Conservation (phyloP, 2,113 vertebrate genomes). For the Prunella himalayana region DNA sequence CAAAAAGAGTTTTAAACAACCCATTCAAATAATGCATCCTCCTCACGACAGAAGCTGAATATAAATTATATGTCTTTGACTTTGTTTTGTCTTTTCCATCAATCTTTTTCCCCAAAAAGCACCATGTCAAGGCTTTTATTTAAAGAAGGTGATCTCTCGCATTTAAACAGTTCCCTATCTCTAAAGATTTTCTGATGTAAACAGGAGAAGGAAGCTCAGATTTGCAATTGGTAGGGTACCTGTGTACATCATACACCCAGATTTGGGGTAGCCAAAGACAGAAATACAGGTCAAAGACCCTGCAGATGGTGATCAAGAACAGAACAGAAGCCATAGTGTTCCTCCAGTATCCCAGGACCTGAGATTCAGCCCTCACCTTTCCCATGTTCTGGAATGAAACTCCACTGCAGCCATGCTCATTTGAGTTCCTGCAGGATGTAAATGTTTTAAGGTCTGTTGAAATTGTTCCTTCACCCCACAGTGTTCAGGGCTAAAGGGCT, state of each 20-base stretch:
- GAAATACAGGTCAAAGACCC: not conserved
- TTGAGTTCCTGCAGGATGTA: not conserved
- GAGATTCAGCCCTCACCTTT: not conserved
- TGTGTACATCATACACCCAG: not conserved
- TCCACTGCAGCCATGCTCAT: not conserved
- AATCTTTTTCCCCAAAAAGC: not conserved
- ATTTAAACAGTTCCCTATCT: not conserved
- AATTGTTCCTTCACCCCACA: not conserved
- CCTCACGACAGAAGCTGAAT: not conserved
- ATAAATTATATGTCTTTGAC: not conserved
- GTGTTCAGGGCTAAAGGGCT: not conserved
- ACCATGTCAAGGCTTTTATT: not conserved
- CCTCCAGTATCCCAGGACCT: not conserved
- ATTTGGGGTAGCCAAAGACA: not conserved
- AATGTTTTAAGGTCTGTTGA: not conserved
- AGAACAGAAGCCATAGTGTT: not conserved
- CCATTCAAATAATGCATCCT: not conserved
- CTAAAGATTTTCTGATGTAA: not conserved
- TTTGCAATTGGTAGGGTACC: not conserved
- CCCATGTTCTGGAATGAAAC: not conserved
- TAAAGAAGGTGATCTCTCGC: not conserved
- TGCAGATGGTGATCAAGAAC: not conserved
- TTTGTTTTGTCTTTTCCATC: constrained; percentile 37
- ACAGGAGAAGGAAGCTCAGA: not conserved
- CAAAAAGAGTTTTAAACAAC: not conserved